Conservation (phyloP, 2,797 vertebrate genomes). For the Oreochromis grahami region DNA sequence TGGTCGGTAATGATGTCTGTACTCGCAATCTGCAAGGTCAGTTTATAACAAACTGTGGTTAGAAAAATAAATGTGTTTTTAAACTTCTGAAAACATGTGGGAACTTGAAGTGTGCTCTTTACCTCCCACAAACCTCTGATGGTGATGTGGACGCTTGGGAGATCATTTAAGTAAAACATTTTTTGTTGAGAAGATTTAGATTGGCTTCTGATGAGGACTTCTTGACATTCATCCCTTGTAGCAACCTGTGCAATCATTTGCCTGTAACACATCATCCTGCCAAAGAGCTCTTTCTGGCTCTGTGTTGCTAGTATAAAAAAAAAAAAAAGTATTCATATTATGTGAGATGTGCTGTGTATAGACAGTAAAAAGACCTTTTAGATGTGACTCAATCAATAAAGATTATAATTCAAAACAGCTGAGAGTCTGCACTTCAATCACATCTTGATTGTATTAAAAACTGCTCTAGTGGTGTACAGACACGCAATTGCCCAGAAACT, state of each 20-base stretch:
- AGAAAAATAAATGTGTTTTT: neutral
- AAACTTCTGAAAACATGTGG: neutral
- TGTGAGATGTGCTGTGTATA: neutral
- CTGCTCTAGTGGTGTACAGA: neutral
- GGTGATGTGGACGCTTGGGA: neutral
- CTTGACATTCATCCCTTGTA: neutral
- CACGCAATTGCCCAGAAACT: neutral
- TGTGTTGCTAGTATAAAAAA: neutral
- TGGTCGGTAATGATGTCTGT: neutral
- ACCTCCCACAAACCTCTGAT: neutral
- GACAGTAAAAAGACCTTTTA: neutral
- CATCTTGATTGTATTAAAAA: neutral
- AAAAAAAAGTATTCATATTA: neutral
- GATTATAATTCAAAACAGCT: accelerated
- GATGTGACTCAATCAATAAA: neutral
- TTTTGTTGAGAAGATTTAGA: neutral
- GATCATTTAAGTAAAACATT: neutral
- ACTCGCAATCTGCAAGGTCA: neutral
- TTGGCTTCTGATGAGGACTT: accelerated
- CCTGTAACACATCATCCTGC: neutral
- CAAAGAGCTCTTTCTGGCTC: neutral
- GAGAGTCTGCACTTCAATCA: neutral
- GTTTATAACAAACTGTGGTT: neutral
- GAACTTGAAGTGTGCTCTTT: neutral
- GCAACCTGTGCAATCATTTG: neutral